Base-by-base conservation (phyloP, 2,113 vertebrate genomes). In the Zosterops borbonicus region DNA sequence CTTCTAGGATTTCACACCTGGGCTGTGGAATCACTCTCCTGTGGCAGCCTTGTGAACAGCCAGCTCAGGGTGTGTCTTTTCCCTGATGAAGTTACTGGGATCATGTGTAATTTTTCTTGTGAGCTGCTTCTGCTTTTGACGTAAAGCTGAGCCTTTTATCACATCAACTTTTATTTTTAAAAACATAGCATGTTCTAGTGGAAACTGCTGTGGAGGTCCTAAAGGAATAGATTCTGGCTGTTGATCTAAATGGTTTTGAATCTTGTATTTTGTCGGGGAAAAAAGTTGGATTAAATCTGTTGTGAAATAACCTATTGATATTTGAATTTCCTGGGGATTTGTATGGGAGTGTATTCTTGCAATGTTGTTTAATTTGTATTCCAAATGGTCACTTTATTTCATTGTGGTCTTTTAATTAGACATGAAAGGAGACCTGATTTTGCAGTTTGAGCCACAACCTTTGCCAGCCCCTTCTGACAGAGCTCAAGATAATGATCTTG, bases 391-490 rank as follows among this genome's bases (percentile, higher is more conserved):
- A 0, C 91, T 50, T 90, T 89, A 55, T 64, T 18, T 84, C 2
- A 0, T 41, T 94, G 27, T 85, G n/a, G 94, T 96, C 86, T 80
- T 96, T 95, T 91, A 76, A 95, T 75, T 89, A 98, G 99, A 97
- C 94, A 94, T 99, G 67, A 98, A 98, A 98, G 98, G 97, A 90
- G 98, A 99, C 94, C 85, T 98, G 95, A 95, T 99, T 92, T 95
- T 99, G 82, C 98, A 98, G 83, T 97, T 99, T 74, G 97, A 98
- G n/a, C 99, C 99, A 0, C 99, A 99, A 53, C 99, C 99, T 85
- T 98, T 99, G 85, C 99, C 98, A 37, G 84, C 93, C 24, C 83
- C 88, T 29, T 98, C 97, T 83, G 95, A 97, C 8, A 96, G 81
- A 88, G 97, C 96, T 87, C 97, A 97, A 65, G 99, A 99, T 90